Evolutionary conservation across 1,140 invertebrate genomes (phyloP).

Genomic region (Chrysopa pallens): DNA sequence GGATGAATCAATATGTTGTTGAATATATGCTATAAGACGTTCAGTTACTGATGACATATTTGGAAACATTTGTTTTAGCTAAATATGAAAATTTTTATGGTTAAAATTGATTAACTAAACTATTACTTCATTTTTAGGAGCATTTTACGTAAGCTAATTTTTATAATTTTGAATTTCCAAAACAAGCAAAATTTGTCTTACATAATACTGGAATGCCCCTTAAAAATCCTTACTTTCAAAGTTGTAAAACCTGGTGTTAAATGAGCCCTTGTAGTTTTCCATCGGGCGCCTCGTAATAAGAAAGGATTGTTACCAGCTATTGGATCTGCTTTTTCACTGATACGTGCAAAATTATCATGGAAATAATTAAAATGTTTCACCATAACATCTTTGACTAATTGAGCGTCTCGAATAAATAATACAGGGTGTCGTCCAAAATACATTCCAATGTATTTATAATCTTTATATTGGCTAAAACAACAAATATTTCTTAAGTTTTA

Average conservation of each 20-base stretch:
- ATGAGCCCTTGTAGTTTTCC: slow-evolving; percentile 22
- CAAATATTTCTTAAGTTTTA: too few species aligned
- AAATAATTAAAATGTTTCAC: slow-evolving; percentile 30
- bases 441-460: slow-evolving; percentile 16
- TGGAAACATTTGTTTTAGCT: too few species aligned
- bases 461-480: slow-evolving; percentile 5
- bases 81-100: too few species aligned
- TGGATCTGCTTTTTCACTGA: slow-evolving; percentile 17
- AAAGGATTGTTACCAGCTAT: slow-evolving; percentile 22
- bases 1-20: too few species aligned
- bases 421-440: slow-evolving; percentile 24
- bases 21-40: too few species aligned
- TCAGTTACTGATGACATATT: too few species aligned
- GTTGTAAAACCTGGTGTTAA: slow-evolving; percentile 20
- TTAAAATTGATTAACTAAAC: too few species aligned
- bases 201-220: too few species aligned
- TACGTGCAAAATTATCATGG: slow-evolving; percentile 16
- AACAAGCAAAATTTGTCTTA: too few species aligned
- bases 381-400: slow-evolving; percentile 30
- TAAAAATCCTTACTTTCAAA: slow-evolving; percentile 8
- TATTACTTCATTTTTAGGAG: too few species aligned
- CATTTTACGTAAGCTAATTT: too few species aligned
- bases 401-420: slow-evolving; percentile 31
- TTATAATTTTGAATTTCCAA: too few species aligned
- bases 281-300: slow-evolving; percentile 18